Evolutionary conservation across 92 coral and sea anemone genomes (phyloP).

Genomic region (Phenganax marumi): DNA sequence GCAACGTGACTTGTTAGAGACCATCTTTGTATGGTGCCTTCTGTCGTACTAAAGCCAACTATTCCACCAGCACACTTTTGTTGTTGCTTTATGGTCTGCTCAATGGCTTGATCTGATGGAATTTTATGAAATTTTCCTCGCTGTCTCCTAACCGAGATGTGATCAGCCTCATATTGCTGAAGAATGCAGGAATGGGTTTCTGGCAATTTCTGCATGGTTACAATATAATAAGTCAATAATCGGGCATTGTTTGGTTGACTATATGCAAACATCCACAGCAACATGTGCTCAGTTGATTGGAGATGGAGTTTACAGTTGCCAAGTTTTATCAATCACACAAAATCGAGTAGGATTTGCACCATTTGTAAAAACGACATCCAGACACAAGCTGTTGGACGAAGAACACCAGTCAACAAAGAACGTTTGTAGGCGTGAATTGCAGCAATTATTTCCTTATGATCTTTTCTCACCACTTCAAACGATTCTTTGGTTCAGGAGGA

Average conservation of each 20-base stretch:
- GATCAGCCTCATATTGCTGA: conserved; percentile 1
- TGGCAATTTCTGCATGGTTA: conserved; percentile 23
- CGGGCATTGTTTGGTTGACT: conserved; percentile 22
- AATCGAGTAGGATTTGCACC: conserved; percentile 26
- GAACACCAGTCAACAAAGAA: neutral
- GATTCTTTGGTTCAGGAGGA: neutral
- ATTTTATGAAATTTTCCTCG: too few relatives aligned
- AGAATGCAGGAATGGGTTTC: conserved; percentile 20
- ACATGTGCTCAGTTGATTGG: conserved; percentile 1
- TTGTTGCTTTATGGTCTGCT: neutral
- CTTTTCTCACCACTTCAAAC: neutral
- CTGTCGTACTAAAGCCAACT: neutral
- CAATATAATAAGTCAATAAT: conserved; percentile 19
- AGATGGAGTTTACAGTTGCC: conserved; percentile 16
- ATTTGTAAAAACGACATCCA: conserved; percentile 13
- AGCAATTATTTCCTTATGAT: conserved; percentile 10
- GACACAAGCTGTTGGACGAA: conserved; percentile 7
- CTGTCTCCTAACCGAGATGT: neutral
- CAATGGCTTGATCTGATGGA: conserved; percentile 1
- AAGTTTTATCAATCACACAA: neutral
- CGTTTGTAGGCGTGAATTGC: neutral
- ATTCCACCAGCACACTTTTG: too few relatives aligned
- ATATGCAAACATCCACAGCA: conserved; percentile 22
- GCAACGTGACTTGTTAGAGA: neutral
- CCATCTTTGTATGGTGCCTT: neutral